Base-by-base conservation (phyloP, 2,888 invertebrate genomes). In the Lithophane ornitopus region DNA sequence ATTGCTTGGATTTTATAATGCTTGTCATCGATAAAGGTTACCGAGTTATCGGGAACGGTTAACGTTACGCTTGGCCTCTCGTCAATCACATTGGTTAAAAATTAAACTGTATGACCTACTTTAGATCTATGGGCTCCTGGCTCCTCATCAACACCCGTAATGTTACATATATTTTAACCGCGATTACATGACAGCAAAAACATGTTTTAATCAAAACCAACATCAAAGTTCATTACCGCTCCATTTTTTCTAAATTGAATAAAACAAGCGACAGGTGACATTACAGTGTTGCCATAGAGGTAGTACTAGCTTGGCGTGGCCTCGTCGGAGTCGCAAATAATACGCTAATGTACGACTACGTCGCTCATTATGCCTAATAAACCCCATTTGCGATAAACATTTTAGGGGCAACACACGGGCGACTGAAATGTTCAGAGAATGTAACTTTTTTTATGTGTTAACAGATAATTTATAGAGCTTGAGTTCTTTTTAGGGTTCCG, bases 351-450 rank as follows among this genome's bases (percentile, higher is more conserved):
- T 87, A 88, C 76, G 81, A 84, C 75, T 88, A 80, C 86, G 83
- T 66, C 79, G 70, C 89, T 87, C 90, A 90, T 91, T 90, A 91
- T 81, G 81, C 87, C 82, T 90, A 90, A 90, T 90, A 90, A 90
- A 88, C 89, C 82, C 85, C 87, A 87, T 89, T 90, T 90, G 85
- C 83, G 81, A 74, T 82, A 83, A 86, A 88, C 86, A 88, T 90
- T 88, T 77, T 81, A 79, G 76, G 76, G 56, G 16, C 19, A n/a
- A 59, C 72, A 89, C 80, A 90, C 87, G 68, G 54, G 87, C 79
- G 41, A 89, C 54, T 74, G 44, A 66, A 72, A 85, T 70, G 83
- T 82, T 68, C 73, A 4, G 3, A 22, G 12, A 26, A 34, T 8
- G 19, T 12, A 41, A 16, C 28, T 22, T 58, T 58, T 58, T 70